A percentile compares a stretch with the other conserved stretches of the same genome.
Conservation (phyloP, 2,888 invertebrate genomes). For the Cantharis rustica region DNA sequence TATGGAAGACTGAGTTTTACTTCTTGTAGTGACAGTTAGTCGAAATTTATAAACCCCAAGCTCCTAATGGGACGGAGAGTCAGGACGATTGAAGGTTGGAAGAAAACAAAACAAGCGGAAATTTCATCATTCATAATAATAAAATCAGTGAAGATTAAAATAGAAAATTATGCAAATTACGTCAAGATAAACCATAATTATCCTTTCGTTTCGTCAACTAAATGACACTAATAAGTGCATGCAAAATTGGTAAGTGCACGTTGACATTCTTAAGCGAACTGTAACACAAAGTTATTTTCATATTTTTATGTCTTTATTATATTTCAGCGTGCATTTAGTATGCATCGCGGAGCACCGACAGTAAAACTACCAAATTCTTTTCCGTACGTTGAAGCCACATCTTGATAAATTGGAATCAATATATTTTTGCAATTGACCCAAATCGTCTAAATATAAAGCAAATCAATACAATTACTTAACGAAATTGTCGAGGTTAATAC, state of each 20-base stretch:
- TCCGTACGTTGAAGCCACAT: neutral
- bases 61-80: neutral
- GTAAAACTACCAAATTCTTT: neutral
- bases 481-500: neutral
- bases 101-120: neutral
- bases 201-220: neutral
- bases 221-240: neutral
- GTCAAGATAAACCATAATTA: neutral
- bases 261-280: neutral
- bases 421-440: neutral
- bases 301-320: neutral
- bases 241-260: neutral
- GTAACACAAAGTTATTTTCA: neutral
- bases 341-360: neutral
- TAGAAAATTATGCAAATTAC: neutral
- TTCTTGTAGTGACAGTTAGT: neutral
- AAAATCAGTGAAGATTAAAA: neutral
- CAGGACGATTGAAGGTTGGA: neutral
- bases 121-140: neutral
- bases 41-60: neutral
- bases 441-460: neutral
- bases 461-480: neutral
- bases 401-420: neutral
- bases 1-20: neutral
- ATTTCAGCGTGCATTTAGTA: neutral